Evolutionary conservation across 2,888 invertebrate species (phyloP), one percentile per base, ranked within the genome.

Genomic region (Polyommatus iphigenia): DNA sequence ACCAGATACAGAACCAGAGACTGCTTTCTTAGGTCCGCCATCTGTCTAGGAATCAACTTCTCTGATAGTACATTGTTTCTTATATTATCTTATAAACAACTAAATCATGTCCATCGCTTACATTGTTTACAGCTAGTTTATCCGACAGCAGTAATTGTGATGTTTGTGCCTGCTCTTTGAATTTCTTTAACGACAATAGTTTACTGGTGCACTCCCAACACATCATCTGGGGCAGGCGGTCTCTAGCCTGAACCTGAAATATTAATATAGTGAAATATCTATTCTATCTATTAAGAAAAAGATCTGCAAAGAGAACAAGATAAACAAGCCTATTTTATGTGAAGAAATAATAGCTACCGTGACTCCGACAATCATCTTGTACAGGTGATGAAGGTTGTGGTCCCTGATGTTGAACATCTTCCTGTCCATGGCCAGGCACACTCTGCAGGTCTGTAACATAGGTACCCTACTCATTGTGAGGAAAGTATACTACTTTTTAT

Each of bases 151-250:
- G 50, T 50, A 75, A 13, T 24, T 75, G 73, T 46, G 73, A 24
- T 24, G 50, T 20, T 4, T 50, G 73, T 18, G 73, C 73, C 6
- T 20, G 50, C 50, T 75, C 73, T 15, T 75, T 76, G 32, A 76
- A 76, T 18, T 36, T 57, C 13, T 76, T 76, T 32, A 76, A 59
- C 3, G 20, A 57, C 3, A 62, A 32, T 36, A 77, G 20, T 50
- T 57, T 77, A n/a, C 54, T 72, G 13, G 57, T 41, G 32, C 77
- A 77, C 41, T 77, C 77, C 77, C 77, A 77, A 24, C 77, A 77
- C 5, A 77, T 10, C 77, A 71, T 72, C 41, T 77, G 57, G 2
- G 77, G 72, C 41, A 77, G 24, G 24, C 59, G 15, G 8, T 77
- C 77, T 10, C 41, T n/a, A 3, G 54, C 32, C 24, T 36, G 41